These are phyloP conservation scores for Erythrocebus patas DNA, from an alignment of 2,113 vertebrate species.

Conservation along the genomic window DNA sequence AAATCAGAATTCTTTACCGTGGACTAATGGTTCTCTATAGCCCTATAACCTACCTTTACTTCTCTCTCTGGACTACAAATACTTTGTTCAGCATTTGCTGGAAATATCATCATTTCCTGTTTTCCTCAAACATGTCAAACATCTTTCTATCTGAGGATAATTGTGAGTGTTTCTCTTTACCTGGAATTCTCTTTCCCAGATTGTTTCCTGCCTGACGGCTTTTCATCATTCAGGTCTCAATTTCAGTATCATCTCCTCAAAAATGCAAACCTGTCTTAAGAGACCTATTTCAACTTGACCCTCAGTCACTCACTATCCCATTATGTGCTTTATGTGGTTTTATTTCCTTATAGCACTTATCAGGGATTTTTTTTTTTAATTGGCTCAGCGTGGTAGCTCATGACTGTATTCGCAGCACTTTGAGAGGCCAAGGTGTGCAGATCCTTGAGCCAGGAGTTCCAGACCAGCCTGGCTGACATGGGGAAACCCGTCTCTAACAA, in stretches of 20 bases:
- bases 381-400: no score
- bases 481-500: no score
- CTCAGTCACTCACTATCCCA: neutral
- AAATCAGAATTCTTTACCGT: neutral
- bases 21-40: neutral
- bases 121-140: neutral
- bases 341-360: neutral
- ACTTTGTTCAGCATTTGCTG: neutral
- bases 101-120: neutral
- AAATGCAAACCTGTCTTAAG: neutral
- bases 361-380: neutral
- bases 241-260: neutral
- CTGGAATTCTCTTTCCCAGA: neutral
- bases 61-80: neutral
- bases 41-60: neutral
- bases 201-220: neutral
- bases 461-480: no score
- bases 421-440: no score
- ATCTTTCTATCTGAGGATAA: neutral
- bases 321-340: neutral
- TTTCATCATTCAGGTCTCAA: neutral
- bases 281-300: accelerated
- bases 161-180: neutral
- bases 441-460: no score
- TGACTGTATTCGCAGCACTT: no score